Percentiles rank a stretch among this genome's conserved stretches.
phyloP scores from a whole-genome alignment of 1,140 invertebrate species.

The Plodia interpunctella region DNA sequence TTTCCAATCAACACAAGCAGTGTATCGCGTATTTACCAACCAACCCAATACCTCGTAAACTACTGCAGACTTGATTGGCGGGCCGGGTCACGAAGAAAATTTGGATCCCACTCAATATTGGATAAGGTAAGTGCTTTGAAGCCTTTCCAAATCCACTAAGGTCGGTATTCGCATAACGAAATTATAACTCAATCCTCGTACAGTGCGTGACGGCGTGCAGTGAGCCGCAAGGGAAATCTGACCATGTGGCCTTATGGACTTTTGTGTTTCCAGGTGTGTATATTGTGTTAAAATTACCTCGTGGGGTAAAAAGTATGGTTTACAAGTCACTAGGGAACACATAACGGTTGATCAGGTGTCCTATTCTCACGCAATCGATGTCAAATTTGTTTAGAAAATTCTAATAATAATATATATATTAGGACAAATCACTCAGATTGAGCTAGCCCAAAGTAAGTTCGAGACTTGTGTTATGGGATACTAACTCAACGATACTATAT shows the following conservation, averaged over 20 bases:
- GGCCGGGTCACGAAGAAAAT: conserved; percentile 3
- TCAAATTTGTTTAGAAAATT: no score
- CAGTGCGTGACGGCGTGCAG: conserved; percentile 5
- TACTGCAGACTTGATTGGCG: background rate
- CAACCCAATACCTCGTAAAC: background rate
- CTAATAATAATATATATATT: no score
- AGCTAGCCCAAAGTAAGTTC: no score
- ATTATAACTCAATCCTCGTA: conserved; percentile 12
- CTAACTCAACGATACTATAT: no score
- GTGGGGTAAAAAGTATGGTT: no score
- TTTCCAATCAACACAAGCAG: background rate
- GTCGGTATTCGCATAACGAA: conserved; percentile 12
- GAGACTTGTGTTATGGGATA: no score
- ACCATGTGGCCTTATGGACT: conserved; percentile 3
- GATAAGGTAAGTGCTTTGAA: background rate
- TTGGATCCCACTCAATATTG: conserved; percentile 9
- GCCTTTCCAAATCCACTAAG: conserved; percentile 6
- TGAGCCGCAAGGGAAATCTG: conserved; percentile 15
- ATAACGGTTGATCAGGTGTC: conserved; percentile 15
- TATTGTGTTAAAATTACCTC: background rate
- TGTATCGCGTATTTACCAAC: background rate
- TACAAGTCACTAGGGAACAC: no score
- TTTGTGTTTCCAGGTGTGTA: background rate
- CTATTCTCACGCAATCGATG: no score
- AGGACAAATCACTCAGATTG: no score